A percentile compares a stretch with the other conserved stretches of the same genome.
Conservation (phyloP, 2,113 vertebrate species). For the Maccullochella peelii region DNA sequence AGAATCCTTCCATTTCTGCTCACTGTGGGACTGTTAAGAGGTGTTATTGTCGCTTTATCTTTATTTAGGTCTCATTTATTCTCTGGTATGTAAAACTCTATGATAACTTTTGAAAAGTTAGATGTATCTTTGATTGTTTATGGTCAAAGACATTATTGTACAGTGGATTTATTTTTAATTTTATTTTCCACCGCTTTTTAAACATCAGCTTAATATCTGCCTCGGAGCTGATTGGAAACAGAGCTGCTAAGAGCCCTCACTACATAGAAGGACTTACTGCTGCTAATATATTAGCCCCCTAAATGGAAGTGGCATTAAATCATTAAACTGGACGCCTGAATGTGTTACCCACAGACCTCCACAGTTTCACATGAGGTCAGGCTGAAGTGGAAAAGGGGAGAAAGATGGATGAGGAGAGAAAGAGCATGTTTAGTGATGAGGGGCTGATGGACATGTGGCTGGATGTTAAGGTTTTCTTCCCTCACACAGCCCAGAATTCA, state of each 20-base stretch:
- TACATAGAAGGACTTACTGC: constrained; percentile 13
- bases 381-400: constrained; percentile 56
- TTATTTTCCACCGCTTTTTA: not conserved
- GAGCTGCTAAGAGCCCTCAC: not conserved
- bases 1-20: too few relatives aligned
- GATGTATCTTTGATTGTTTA: not conserved
- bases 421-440: constrained; percentile 3
- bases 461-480: constrained; percentile 6
- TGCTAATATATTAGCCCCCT: constrained; percentile 42
- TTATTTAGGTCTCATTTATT: not conserved
- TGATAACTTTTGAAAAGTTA: not conserved
- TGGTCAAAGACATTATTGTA: not conserved
- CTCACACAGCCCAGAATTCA: constrained; percentile 20
- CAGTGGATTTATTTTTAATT: not conserved
- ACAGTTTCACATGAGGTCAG: constrained; percentile 39
- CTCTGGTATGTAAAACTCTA: not conserved
- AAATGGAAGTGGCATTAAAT: constrained; percentile 58
- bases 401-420: constrained; percentile 46
- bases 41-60: too few relatives aligned
- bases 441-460: constrained; percentile 42
- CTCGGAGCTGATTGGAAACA: constrained; percentile 20
- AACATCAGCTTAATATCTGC: constrained; percentile 10
- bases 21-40: too few relatives aligned
- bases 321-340: constrained; percentile 48
- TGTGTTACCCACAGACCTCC: constrained; percentile 53